phyloP scores from a whole-genome alignment of 2,797 vertebrate genomes.

The Premnoplex brunnescens region DNA sequence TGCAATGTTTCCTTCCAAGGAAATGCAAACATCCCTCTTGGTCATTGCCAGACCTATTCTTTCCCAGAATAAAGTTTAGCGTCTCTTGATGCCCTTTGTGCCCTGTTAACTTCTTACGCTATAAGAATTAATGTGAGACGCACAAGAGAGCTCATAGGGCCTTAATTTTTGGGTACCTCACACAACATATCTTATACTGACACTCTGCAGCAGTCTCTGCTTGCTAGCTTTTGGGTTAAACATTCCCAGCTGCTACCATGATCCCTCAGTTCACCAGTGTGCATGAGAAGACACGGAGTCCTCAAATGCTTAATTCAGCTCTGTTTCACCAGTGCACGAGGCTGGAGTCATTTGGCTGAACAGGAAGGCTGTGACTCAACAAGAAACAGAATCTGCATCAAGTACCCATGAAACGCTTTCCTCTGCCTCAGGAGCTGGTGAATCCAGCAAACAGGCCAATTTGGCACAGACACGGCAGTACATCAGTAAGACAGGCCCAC shows the following conservation, averaged over 20 bases:
- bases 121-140: not conserved
- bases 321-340: not conserved
- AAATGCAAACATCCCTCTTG: not conserved
- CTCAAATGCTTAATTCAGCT: not conserved
- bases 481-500: not conserved
- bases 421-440: not conserved
- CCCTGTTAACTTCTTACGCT: not conserved
- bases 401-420: not conserved
- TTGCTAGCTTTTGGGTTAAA: not conserved
- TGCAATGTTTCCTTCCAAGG: not conserved
- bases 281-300: not conserved
- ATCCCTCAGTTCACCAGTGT: not conserved
- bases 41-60: not conserved
- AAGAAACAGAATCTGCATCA: not conserved
- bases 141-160: not conserved
- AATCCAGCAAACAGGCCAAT: not conserved
- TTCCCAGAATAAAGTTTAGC: not conserved
- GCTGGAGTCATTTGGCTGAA: not conserved
- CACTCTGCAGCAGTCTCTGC: not conserved
- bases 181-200: not conserved
- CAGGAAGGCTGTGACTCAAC: not conserved
- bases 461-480: not conserved
- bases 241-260: not conserved
- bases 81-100: not conserved
- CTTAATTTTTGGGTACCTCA: not conserved